These are phyloP conservation scores for Silurus meridionalis DNA, from an alignment of 2,113 vertebrate species.

Conservation along the genomic window DNA sequence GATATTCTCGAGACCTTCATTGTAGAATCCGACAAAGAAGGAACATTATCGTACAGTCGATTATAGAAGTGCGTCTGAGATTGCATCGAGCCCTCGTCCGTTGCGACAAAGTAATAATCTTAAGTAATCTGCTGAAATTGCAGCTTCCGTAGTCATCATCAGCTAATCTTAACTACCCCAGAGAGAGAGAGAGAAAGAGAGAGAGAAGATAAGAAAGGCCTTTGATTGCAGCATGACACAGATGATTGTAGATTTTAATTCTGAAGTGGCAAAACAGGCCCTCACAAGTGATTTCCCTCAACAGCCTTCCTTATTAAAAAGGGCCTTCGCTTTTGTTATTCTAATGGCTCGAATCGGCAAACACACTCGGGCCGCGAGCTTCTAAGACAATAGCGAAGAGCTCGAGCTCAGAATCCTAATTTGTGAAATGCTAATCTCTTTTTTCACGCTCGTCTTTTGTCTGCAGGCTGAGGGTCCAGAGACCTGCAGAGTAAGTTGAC, in stretches of 20 bases:
- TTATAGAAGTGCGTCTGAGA: background rate
- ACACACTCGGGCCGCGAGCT: slow-evolving; percentile 68
- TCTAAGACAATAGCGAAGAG: slow-evolving; percentile 60
- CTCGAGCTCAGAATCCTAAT: slow-evolving; percentile 64
- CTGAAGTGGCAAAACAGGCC: slow-evolving; percentile 53
- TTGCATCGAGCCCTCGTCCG: background rate
- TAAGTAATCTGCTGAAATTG: background rate
- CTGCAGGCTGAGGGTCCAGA: slow-evolving; percentile 47
- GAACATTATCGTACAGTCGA: background rate
- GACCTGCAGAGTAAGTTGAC: slow-evolving; percentile 59
- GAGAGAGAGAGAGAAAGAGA: background rate
- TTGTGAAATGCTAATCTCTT: slow-evolving; percentile 73
- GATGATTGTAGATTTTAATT: slow-evolving; percentile 54
- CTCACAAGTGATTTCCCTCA: slow-evolving; percentile 41
- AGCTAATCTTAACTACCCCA: background rate
- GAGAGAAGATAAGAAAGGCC: slow-evolving; percentile 13
- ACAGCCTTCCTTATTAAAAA: slow-evolving; percentile 42
- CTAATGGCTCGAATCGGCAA: slow-evolving; percentile 71
- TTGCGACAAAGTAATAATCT: background rate
- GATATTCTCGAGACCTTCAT: background rate
- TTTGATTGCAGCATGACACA: slow-evolving; percentile 10
- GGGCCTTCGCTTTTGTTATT: slow-evolving; percentile 66
- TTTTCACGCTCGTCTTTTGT: slow-evolving; percentile 67
- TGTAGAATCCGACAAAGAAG: background rate
- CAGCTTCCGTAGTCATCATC: slow-evolving; percentile 1